Evolutionary conservation across 2,888 invertebrate genomes (phyloP), one percentile per base, ranked within the genome.

Genomic region (Diachrysia chrysitis): DNA sequence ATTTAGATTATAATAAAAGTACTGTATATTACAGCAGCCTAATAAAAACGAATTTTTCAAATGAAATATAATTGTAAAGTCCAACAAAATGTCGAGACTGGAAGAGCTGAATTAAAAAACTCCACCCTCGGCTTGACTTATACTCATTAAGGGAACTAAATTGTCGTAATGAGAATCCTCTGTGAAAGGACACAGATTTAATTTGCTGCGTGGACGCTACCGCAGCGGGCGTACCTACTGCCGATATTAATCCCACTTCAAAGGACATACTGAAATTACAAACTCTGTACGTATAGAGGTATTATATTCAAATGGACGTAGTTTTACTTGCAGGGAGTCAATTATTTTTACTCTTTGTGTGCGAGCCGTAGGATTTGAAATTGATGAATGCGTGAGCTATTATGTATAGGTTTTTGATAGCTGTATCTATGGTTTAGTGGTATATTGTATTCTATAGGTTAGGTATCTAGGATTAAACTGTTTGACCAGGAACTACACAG

Each of bases 241-340:
- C 79, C 87, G 83, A 85, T 84, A 87, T 88, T 94, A 94, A 94
- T 94, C 94, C 90, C 79, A 94, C 95, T 91, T 94, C 94, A 94
- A 94, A 94, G 95, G 93, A 87, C 87, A 87, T 77, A 80, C 84
- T 90, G 85, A 87, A 90, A 92, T 92, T 92, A 90, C 87, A 89
- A 77, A 84, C 87, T 85, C 86, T 79, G 78, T 74, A 68, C 62
- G 68, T 79, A 73, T 79, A 82, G 70, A 66, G 57, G 82, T 82
- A 85, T 84, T 84, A 83, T 84, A 86, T 89, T 85, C 82, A 87
- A 88, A 88, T 88, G 84, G 86, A 85, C 72, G 76, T 77, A 72
- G 83, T 78, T 70, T 81, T 86, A 84, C 83, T 76, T 83, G 76
- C 70, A 63, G 63, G 56, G 79, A 82, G 84, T 89, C 88, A 85